Evolutionary conservation across 2,797 vertebrate genomes (phyloP).

Genomic region (Sciurus vulgaris): DNA sequence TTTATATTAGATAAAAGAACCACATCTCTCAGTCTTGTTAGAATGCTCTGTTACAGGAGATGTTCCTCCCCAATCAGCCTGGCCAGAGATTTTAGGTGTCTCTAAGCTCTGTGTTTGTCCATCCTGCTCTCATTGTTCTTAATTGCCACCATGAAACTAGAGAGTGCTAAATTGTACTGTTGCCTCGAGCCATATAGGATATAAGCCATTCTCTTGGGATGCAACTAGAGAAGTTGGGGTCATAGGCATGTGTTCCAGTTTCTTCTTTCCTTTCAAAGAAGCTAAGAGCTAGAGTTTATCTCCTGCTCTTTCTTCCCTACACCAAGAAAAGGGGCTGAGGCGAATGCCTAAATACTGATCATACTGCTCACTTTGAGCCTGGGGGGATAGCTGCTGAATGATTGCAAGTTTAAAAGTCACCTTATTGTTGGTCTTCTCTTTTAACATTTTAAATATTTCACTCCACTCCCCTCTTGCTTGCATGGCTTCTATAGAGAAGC

Average conservation of each 20-base stretch:
- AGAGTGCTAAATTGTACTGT: not conserved
- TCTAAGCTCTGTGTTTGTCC: not conserved
- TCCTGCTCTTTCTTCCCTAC: not conserved
- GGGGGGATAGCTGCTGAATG: not conserved
- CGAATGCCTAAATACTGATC: not conserved
- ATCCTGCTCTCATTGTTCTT: not conserved
- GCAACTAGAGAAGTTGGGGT: not conserved
- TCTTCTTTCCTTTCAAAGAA: not conserved
- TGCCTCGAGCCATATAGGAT: not conserved
- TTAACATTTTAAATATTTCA: not conserved
- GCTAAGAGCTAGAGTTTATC: not conserved
- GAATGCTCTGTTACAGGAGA: too few relatives aligned
- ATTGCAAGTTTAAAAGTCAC: not conserved
- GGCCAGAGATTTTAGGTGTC: not conserved
- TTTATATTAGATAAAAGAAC: not conserved
- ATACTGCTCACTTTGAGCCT: not conserved
- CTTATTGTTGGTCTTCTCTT: not conserved
- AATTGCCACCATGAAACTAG: not conserved
- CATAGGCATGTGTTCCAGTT: not conserved
- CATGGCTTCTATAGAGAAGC: not conserved
- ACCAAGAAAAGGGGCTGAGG: not conserved
- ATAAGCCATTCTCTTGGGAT: not conserved
- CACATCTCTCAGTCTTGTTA: not conserved
- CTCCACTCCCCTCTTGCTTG: not conserved
- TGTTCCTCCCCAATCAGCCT: not conserved